Evolutionary conservation across 1,140 invertebrate genomes (phyloP).

Genomic region (Aplysia californica): DNA sequence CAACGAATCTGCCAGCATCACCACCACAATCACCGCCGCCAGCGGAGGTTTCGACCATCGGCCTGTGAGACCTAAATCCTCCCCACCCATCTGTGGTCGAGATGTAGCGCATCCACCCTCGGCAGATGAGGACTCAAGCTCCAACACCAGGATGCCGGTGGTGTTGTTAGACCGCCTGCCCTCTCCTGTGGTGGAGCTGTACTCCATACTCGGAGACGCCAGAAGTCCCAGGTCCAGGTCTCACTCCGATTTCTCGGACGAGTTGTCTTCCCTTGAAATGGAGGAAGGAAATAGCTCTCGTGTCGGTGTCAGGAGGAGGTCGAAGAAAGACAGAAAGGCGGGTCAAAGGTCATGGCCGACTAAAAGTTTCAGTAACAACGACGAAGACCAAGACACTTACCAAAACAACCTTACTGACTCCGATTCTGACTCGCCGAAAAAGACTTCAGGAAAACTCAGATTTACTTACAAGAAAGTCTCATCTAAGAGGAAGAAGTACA

Average conservation of each 20-base stretch:
- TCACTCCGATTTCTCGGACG: background rate
- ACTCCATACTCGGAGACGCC: background rate
- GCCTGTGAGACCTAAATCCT: background rate
- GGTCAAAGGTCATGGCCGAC: no score
- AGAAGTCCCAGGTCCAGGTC: background rate
- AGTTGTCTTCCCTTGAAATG: no score
- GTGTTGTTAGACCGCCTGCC: conserved; percentile 9
- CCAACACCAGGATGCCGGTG: background rate
- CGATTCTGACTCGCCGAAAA: background rate
- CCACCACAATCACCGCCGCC: no score
- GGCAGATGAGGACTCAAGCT: no score
- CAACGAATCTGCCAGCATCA: background rate
- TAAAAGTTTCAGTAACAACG: no score
- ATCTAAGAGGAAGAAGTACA: background rate
- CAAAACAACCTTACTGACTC: background rate
- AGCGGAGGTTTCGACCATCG: background rate
- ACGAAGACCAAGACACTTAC: no score
- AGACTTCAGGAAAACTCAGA: conserved; percentile 1
- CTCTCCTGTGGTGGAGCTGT: conserved; percentile 10
- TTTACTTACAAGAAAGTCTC: background rate
- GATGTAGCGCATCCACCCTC: background rate
- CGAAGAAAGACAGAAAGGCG: no score
- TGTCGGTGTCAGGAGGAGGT: no score
- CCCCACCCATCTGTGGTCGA: background rate
- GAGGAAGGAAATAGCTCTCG: no score